phyloP scores from a whole-genome alignment of 1,140 invertebrate species.

The Danaus plexippus region DNA sequence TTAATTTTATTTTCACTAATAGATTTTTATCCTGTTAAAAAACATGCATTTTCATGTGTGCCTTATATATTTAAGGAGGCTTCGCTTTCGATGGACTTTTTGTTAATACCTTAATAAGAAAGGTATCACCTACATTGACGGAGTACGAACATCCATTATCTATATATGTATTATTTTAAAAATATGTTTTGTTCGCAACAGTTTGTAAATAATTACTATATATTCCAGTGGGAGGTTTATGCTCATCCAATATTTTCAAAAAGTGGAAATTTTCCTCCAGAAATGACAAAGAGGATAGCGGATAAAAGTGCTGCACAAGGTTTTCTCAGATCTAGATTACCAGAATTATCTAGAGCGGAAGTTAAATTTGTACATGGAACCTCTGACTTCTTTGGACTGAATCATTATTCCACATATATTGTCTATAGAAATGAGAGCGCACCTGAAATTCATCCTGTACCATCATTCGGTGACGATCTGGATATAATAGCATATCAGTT shows the following conservation, averaged over 20 bases:
- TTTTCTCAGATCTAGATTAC: conserved; percentile 43
- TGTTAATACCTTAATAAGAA: no score
- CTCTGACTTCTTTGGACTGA: conserved; percentile 74
- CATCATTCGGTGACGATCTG: conserved; percentile 14
- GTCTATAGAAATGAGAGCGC: conserved; percentile 24
- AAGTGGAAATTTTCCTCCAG: background rate
- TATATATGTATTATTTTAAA: no score
- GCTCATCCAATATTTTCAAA: background rate
- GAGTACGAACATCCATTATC: no score
- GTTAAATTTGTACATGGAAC: conserved; percentile 36
- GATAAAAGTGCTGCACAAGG: conserved; percentile 60
- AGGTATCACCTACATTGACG: no score
- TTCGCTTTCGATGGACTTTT: no score
- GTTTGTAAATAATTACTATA: background rate
- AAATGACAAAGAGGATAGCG: conserved; percentile 65
- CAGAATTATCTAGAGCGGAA: conserved; percentile 41
- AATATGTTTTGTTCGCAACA: no score
- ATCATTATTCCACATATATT: conserved; percentile 65
- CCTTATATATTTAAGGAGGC: no score
- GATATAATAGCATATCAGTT: conserved; percentile 16
- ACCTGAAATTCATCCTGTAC: conserved; percentile 6
- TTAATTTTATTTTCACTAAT: background rate
- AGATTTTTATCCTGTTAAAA: no score
- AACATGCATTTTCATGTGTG: no score
- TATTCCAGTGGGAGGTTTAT: conserved; percentile 3